These are phyloP conservation scores for Odontocerum albicorne DNA, from an alignment of 2,888 invertebrate genomes.

Conservation along the genomic window DNA sequence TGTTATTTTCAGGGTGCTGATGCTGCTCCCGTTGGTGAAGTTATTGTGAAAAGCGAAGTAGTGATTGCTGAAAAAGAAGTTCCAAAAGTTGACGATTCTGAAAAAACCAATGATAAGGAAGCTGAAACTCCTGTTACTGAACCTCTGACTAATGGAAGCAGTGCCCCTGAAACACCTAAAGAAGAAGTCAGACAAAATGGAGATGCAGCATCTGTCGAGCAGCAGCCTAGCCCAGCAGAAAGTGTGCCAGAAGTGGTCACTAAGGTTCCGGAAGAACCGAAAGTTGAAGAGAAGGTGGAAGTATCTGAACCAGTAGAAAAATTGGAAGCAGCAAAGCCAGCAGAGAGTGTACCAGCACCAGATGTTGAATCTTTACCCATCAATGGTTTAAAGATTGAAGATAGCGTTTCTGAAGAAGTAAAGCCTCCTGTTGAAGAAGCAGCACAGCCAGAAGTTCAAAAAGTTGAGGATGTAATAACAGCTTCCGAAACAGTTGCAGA, in stretches of 20 bases:
- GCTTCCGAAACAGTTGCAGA: slow-evolving; percentile 23
- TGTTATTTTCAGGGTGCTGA: slow-evolving; percentile 47
- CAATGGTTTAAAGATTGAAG: slow-evolving; percentile 33
- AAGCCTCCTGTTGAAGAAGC: slow-evolving; percentile 24
- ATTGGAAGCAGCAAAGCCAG: slow-evolving; percentile 1
- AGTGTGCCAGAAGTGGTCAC: slow-evolving; percentile 13
- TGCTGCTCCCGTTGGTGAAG: slow-evolving; percentile 12
- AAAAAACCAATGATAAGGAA: slow-evolving; percentile 49
- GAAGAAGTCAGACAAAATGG: slow-evolving; percentile 40
- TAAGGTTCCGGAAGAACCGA: slow-evolving; percentile 7
- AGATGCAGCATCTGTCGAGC: slow-evolving; percentile 28
- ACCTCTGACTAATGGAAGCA: slow-evolving; percentile 54
- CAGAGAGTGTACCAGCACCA: slow-evolving; percentile 8
- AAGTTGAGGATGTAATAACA: slow-evolving; percentile 10
- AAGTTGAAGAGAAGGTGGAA: slow-evolving; percentile 12
- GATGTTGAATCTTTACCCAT: slow-evolving; percentile 25
- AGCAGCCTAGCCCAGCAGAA: slow-evolving; percentile 11
- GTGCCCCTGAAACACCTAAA: slow-evolving; percentile 50
- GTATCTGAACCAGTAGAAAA: background rate
- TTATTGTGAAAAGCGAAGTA: slow-evolving; percentile 24
- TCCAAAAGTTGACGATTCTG: slow-evolving; percentile 42
- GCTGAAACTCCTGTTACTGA: slow-evolving; percentile 57
- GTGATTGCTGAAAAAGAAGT: slow-evolving; percentile 45
- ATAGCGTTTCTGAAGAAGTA: slow-evolving; percentile 21
- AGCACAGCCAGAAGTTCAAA: slow-evolving; percentile 8